A percentile compares a stretch with the other conserved stretches of the same genome.
Conservation (phyloP, 2,888 invertebrate species). For the Eupithecia centaureata region DNA sequence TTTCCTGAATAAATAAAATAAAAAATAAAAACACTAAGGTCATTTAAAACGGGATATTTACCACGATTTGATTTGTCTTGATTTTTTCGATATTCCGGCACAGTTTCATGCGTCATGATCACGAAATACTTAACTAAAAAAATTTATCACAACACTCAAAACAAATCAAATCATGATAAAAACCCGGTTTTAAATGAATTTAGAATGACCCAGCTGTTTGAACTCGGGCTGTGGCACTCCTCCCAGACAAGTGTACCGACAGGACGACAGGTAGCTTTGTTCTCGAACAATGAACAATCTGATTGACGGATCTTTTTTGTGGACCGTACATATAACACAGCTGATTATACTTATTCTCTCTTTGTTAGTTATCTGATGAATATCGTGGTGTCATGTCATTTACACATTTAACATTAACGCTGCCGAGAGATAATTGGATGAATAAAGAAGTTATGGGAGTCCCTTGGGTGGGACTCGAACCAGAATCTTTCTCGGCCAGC, state of each 20-base stretch:
- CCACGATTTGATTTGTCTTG: too few relatives aligned
- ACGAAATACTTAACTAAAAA: too few relatives aligned
- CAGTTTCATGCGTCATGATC: too few relatives aligned
- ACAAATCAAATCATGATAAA: too few relatives aligned
- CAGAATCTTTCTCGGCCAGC: not conserved
- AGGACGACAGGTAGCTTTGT: conserved; percentile 70
- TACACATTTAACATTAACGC: not conserved
- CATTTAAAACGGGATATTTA: too few relatives aligned
- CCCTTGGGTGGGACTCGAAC: not conserved
- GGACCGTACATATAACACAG: conserved; percentile 43
- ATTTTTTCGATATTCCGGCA: too few relatives aligned
- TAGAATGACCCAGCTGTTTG: conserved; percentile 11
- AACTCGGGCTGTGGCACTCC: not conserved
- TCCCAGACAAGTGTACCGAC: conserved; percentile 37
- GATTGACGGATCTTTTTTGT: conserved; percentile 54
- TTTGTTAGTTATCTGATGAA: conserved; percentile 18
- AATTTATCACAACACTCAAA: too few relatives aligned
- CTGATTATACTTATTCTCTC: conserved; percentile 55
- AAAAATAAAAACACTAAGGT: too few relatives aligned
- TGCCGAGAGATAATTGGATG: not conserved
- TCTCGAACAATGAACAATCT: conserved; percentile 61
- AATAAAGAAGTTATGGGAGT: not conserved
- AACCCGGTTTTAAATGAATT: too few relatives aligned
- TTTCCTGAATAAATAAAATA: too few relatives aligned
- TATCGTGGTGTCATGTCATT: not conserved